Evolutionary conservation across 2,888 invertebrate species (phyloP).

Genomic region (Tanypteryx hageni): DNA sequence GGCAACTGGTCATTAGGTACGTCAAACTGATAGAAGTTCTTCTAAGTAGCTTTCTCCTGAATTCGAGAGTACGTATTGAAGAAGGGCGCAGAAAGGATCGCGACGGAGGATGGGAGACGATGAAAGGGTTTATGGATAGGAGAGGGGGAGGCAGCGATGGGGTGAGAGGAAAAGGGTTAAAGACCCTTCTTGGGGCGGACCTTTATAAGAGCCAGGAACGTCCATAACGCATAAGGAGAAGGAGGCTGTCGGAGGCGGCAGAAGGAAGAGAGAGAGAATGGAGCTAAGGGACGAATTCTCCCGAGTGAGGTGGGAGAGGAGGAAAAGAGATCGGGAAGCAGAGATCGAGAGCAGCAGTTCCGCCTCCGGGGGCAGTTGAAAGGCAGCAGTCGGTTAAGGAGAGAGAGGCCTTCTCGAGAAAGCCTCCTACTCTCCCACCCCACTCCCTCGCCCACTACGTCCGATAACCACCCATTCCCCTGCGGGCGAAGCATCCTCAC

Average conservation of each 20-base stretch:
- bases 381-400: background rate
- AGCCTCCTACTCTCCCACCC: background rate
- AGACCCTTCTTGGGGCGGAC: conserved; percentile 51
- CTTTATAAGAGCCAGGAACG: conserved; percentile 40
- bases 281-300: background rate
- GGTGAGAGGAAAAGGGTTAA: conserved; percentile 30
- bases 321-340: background rate
- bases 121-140: conserved; percentile 50
- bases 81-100: conserved; percentile 37
- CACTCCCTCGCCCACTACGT: background rate
- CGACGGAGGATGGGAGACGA: conserved; percentile 13
- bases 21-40: conserved; percentile 33
- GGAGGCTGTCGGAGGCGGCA: background rate
- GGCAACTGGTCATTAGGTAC: conserved; percentile 17
- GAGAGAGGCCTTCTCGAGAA: background rate
- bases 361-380: background rate
- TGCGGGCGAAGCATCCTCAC: background rate
- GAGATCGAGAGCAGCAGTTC: background rate
- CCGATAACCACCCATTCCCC: background rate
- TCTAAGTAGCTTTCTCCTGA: conserved; percentile 42
- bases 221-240: conserved; percentile 56
- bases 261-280: conserved; percentile 21
- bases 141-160: background rate
- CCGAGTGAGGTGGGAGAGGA: background rate
- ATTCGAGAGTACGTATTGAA: conserved; percentile 63